phyloP scores from a whole-genome alignment of 2,888 invertebrate genomes.

The Mimachlamys varia region DNA sequence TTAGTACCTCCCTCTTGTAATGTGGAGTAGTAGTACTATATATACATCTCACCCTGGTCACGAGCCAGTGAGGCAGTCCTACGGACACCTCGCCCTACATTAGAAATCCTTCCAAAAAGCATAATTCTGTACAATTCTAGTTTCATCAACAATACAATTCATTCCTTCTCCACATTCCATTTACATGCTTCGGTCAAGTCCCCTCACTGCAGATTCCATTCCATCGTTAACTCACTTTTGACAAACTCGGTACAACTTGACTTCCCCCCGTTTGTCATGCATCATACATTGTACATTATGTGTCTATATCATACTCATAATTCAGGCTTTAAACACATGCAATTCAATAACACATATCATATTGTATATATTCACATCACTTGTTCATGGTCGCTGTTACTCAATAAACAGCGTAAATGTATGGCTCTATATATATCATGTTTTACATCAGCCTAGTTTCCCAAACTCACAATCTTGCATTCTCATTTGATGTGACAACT shows the following conservation, averaged over 20 bases:
- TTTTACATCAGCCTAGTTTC: not conserved
- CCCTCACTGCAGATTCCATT: not conserved
- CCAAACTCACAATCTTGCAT: not conserved
- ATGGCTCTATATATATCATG: not conserved
- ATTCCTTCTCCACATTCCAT: not conserved
- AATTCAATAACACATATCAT: not conserved
- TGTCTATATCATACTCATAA: not conserved
- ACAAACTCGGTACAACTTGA: not conserved
- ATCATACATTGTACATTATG: not conserved
- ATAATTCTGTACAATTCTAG: not conserved
- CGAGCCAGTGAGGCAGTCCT: too few relatives aligned
- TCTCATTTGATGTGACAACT: not conserved
- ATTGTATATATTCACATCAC: not conserved
- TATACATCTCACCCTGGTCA: too few relatives aligned
- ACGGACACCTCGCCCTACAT: too few relatives aligned
- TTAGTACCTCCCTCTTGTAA: not conserved
- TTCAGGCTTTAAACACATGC: not conserved
- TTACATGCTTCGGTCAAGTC: not conserved
- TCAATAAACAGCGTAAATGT: not conserved
- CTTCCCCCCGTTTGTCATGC: not conserved
- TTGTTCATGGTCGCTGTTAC: not conserved
- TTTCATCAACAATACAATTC: not conserved
- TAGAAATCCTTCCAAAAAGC: not conserved
- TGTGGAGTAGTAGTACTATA: too few relatives aligned
- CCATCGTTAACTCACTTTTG: not conserved